Percentiles rank a stretch among this genome's conserved stretches.
Evolutionary conservation across 2,888 invertebrate genomes (phyloP).

Genomic region (Saturnia japonica): DNA sequence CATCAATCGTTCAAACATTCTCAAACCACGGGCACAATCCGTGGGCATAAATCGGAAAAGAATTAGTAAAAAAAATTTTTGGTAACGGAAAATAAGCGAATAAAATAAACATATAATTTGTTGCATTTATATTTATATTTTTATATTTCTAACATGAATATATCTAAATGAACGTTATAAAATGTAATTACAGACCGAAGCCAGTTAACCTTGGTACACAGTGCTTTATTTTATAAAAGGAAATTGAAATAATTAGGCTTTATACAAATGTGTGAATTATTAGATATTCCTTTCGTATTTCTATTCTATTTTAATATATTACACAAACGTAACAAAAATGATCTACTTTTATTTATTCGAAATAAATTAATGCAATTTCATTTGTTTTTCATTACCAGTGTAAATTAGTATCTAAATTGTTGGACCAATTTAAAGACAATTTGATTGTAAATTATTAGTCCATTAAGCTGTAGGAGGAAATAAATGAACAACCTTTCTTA

Average conservation of each 20-base stretch:
- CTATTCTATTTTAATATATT: neutral
- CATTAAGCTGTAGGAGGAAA: conserved; percentile 17
- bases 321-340: conserved; percentile 11
- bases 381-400: conserved; percentile 19
- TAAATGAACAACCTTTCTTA: conserved; percentile 20
- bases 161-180: conserved; percentile 48
- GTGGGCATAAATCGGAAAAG: conserved; percentile 45
- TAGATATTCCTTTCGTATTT: neutral
- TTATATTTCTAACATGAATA: conserved; percentile 35
- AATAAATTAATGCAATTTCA: conserved; percentile 23
- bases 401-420: conserved; percentile 18
- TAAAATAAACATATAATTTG: conserved; percentile 37
- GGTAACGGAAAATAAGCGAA: conserved; percentile 40
- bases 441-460: conserved; percentile 12
- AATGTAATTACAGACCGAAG: conserved; percentile 53
- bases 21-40: conserved; percentile 47
- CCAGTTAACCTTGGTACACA: conserved; percentile 50
- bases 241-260: conserved; percentile 46
- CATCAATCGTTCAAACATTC: conserved; percentile 59
- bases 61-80: conserved; percentile 20
- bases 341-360: conserved; percentile 19
- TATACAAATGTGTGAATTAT: conserved; percentile 34
- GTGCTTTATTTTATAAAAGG: conserved; percentile 44
- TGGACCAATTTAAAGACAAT: conserved; percentile 11
- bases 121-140: conserved; percentile 55